Base-by-base conservation (phyloP, 2,113 vertebrate species). In the Muscicapa adusta region DNA sequence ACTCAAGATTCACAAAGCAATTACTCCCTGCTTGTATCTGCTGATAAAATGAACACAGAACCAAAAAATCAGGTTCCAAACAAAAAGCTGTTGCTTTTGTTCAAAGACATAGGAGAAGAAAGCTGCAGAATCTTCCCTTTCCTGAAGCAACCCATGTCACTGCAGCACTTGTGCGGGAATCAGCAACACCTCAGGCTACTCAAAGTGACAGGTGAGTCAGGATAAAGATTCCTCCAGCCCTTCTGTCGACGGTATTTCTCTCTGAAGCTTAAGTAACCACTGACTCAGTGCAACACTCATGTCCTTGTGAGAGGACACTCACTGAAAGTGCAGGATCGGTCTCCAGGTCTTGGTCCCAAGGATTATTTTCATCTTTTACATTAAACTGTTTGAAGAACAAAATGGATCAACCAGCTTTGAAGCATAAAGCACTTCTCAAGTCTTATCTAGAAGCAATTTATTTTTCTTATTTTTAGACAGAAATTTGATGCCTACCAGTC, bases 391-490 rank as follows among this genome's bases (percentile, higher is more conserved):
- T 18, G 61, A 19, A 31, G 50, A 85, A 68, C 6, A 26, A 88
- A 91, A 73, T 33, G 33, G 3, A 62, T 66, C 29, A 61, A 51
- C 10, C 24, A 54, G 47, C 34, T 36, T 12, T 47, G 42, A 14
- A 51, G 26, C 18, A 66, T 0, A 89, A 5, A 73, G 20, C 20
- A 70, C 5, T 20, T 62, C 38, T 34, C 31, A 85, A 70, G 42
- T 24, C 34, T 25, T 83, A 70, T 4, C 31, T 38, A 70, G 14
- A 85, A 66, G 9, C 31, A 61, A n/a, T 34, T 45, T 53, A 9
- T 75, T 93, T 95, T 77, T 87, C 43, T 63, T 81, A 16, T 14
- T 68, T 85, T 91, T 68, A 93, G 42, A 62, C 5, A 80, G 15
- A 88, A 85, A 65, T 85, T 23, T 43, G 23, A 75, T 68, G 31